Conservation (phyloP, 2,113 vertebrate species). For the Macquaria australasica region DNA sequence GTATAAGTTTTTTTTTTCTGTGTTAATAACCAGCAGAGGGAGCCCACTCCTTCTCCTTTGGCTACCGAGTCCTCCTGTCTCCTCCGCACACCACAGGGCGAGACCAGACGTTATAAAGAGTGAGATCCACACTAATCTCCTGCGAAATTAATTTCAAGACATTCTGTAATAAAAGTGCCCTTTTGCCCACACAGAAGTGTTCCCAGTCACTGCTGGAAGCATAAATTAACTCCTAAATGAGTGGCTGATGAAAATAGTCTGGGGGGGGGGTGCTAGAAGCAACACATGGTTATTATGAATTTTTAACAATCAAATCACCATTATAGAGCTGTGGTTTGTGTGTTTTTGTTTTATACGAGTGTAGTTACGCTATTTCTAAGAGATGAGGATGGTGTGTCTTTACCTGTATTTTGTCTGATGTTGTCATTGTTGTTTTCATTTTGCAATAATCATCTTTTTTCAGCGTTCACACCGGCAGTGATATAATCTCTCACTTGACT, state of each 20-base stretch:
- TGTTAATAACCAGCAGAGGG: slow-evolving; percentile 71
- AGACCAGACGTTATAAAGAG: slow-evolving; percentile 61
- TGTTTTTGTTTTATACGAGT: background rate
- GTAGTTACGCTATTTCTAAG: background rate
- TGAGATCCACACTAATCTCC: slow-evolving; percentile 65
- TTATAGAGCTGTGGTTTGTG: background rate
- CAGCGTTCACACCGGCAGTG: background rate
- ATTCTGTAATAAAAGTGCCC: slow-evolving; percentile 76
- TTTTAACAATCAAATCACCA: slow-evolving; percentile 32
- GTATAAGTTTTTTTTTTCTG: background rate
- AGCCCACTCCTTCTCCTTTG: slow-evolving; percentile 41
- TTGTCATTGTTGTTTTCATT: background rate
- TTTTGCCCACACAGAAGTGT: slow-evolving; percentile 63
- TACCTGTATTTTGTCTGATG: background rate
- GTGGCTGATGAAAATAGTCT: slow-evolving; percentile 61
- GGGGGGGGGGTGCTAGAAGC: slow-evolving; percentile 29
- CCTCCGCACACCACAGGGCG: slow-evolving; percentile 22
- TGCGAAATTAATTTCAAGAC: slow-evolving; percentile 75
- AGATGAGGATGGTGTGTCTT: background rate
- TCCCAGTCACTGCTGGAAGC: slow-evolving; percentile 49
- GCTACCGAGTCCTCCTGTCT: background rate
- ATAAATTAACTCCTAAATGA: slow-evolving; percentile 77
- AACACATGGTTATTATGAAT: slow-evolving; percentile 42
- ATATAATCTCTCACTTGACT: background rate
- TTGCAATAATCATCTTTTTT: background rate